A percentile compares a stretch with the other conserved stretches of the same genome.
phyloP scores from a whole-genome alignment of 1,140 invertebrate genomes.

The Drosophila athabasca region DNA sequence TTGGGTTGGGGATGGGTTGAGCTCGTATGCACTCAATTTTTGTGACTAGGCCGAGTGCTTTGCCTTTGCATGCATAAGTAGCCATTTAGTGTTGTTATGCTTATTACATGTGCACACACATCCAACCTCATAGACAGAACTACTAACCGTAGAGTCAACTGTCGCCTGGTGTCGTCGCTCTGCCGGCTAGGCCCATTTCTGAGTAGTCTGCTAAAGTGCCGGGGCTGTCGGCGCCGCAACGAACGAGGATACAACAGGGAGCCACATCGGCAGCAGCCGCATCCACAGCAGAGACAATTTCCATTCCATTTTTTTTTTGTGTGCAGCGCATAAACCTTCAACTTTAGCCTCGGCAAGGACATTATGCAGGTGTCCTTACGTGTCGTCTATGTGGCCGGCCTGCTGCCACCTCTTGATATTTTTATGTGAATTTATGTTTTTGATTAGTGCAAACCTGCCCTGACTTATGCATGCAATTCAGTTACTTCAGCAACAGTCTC shows the following conservation, averaged over 20 bases:
- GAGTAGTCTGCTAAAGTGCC: constrained; percentile 65
- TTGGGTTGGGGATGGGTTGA: background rate
- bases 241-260: constrained; percentile 40
- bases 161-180: constrained; percentile 35
- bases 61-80: constrained; percentile 76
- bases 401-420: constrained; percentile 51
- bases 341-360: constrained; percentile 69
- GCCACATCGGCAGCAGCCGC: constrained; percentile 19
- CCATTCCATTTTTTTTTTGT: constrained; percentile 59
- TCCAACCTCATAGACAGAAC: constrained; percentile 16
- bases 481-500: constrained; percentile 11
- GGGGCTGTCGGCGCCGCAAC: constrained; percentile 47
- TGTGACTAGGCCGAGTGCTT: constrained; percentile 46
- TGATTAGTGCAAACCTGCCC: constrained; percentile 70
- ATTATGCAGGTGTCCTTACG: constrained; percentile 62
- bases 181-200: constrained; percentile 64
- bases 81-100: constrained; percentile 80
- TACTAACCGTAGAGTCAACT: constrained; percentile 56
- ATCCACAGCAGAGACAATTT: constrained; percentile 65
- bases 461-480: constrained; percentile 73
- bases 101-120: constrained; percentile 69
- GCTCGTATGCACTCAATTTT: constrained; percentile 76
- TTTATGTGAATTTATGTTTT: constrained; percentile 82
- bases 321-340: constrained; percentile 79
- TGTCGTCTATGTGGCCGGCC: constrained; percentile 29